phyloP scores from a whole-genome alignment of 2,888 invertebrate species.

The Tetragonisca angustula region DNA sequence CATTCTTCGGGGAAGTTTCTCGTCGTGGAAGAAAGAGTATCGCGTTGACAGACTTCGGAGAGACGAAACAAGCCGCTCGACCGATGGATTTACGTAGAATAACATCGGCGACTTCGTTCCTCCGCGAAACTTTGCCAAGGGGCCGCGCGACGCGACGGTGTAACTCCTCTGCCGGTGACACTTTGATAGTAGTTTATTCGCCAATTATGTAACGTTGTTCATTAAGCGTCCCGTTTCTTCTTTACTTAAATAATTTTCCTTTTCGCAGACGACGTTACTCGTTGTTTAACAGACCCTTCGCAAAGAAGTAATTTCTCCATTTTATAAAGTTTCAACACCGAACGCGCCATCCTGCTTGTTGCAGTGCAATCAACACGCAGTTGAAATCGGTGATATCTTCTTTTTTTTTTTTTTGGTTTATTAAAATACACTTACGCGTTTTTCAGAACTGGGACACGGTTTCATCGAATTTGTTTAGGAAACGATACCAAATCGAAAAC shows the following conservation, averaged over 20 bases:
- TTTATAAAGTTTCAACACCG: neutral
- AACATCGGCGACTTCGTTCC: slow-evolving; percentile 37
- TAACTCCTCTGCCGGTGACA: slow-evolving; percentile 57
- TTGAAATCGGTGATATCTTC: neutral
- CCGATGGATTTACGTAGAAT: slow-evolving; percentile 59
- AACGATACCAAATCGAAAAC: neutral
- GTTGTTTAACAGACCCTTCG: neutral
- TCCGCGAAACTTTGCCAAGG: slow-evolving; percentile 45
- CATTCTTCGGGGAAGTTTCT: slow-evolving; percentile 44
- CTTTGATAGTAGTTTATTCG: slow-evolving; percentile 46
- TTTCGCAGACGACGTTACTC: neutral
- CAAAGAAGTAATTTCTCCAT: neutral
- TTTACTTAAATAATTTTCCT: slow-evolving; percentile 12
- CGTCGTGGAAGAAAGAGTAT: slow-evolving; percentile 57
- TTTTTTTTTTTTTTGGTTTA: no score
- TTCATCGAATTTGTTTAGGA: neutral
- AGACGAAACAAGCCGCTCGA: slow-evolving; percentile 40
- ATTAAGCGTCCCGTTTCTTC: neutral
- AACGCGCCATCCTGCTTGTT: neutral
- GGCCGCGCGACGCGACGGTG: slow-evolving; percentile 11
- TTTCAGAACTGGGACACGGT: no score
- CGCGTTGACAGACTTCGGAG: slow-evolving; percentile 30
- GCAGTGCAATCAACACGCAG: neutral
- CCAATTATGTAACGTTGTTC: slow-evolving; percentile 41
- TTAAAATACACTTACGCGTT: no score